Conservation (phyloP, 2,797 vertebrate genomes). For the Rhynchonycteris naso region DNA sequence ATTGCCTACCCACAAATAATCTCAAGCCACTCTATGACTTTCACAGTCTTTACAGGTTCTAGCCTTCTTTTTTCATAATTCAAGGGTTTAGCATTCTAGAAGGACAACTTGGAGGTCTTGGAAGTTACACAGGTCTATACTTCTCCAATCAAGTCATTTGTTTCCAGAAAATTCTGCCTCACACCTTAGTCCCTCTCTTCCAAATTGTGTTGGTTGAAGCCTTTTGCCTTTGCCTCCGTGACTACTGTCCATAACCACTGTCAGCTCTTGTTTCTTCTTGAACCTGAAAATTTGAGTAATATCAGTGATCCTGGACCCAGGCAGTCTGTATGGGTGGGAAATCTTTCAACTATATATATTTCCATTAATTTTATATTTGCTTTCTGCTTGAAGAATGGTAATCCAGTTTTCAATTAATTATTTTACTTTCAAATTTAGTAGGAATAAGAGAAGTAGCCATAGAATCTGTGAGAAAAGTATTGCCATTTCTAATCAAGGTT, state of each 20-base stretch:
- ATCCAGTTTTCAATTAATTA: slow-evolving; percentile 75
- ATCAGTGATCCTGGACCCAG: slow-evolving; percentile 74
- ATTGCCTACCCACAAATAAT: neutral
- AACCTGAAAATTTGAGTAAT: slow-evolving; percentile 78
- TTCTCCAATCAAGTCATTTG: slow-evolving; percentile 71
- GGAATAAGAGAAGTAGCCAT: slow-evolving; percentile 66
- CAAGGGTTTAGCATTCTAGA: slow-evolving; percentile 30
- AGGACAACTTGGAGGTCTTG: slow-evolving; percentile 37
- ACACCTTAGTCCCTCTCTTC: slow-evolving; percentile 29
- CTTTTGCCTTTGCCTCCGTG: slow-evolving; percentile 73
- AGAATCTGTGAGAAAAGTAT: slow-evolving; percentile 77
- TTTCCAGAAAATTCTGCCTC: slow-evolving; percentile 73
- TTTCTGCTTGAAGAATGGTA: slow-evolving; percentile 79
- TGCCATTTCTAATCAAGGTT: slow-evolving; percentile 71
- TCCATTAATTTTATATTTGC: slow-evolving; percentile 72
- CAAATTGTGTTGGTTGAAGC: slow-evolving; percentile 78
- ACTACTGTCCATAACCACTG: slow-evolving; percentile 71
- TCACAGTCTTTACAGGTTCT: neutral
- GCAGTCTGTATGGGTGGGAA: slow-evolving; percentile 70
- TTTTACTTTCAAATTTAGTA: slow-evolving; percentile 78
- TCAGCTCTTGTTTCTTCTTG: slow-evolving; percentile 75
- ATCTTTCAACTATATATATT: slow-evolving; percentile 79
- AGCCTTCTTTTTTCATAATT: slow-evolving; percentile 5
- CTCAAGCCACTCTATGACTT: neutral
- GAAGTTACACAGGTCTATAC: slow-evolving; percentile 42